phyloP scores from a whole-genome alignment of 2,797 vertebrate genomes.

The Astyanax mexicanus region DNA sequence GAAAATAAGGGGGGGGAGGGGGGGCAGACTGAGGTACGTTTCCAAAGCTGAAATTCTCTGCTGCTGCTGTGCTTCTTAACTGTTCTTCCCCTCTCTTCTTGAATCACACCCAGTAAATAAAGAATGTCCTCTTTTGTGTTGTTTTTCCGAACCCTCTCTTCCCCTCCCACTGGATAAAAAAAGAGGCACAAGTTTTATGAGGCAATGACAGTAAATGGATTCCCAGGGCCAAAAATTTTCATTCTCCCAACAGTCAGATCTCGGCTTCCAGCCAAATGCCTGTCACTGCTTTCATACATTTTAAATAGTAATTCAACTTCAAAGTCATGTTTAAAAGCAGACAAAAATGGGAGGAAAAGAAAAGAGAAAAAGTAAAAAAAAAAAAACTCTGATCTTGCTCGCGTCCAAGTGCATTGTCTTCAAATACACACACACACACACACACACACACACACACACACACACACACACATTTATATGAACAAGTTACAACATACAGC shows the following conservation, averaged over 20 bases:
- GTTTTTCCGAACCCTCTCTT: constrained; percentile 51
- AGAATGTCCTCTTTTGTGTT: constrained; percentile 73
- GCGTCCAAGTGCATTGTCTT: not conserved
- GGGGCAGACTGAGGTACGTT: constrained; percentile 61
- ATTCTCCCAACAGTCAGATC: constrained; percentile 70
- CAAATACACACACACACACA: not conserved
- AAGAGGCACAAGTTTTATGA: constrained; percentile 79
- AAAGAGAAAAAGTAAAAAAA: not conserved
- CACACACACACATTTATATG: not conserved
- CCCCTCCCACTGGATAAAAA: constrained; percentile 65
- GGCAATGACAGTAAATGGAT: constrained; percentile 79
- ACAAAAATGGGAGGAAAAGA: no score
- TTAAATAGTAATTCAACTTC: constrained; percentile 19
- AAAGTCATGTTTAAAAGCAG: not conserved
- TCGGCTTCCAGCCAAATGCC: constrained; percentile 72
- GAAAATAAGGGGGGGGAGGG: constrained; percentile 15
- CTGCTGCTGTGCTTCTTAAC: constrained; percentile 49
- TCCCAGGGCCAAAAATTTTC: constrained; percentile 72
- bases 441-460: no score
- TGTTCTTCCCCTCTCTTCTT: constrained; percentile 64
- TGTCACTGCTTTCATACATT: constrained; percentile 48
- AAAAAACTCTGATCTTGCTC: not conserved
- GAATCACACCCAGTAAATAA: constrained; percentile 71
- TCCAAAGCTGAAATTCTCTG: constrained; percentile 63
- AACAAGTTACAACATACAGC: not conserved